A percentile compares a stretch with the other conserved stretches of the same genome.
These are phyloP conservation scores for Eupithecia subfuscata DNA, from an alignment of 2,888 invertebrate genomes.

Conservation along the genomic window DNA sequence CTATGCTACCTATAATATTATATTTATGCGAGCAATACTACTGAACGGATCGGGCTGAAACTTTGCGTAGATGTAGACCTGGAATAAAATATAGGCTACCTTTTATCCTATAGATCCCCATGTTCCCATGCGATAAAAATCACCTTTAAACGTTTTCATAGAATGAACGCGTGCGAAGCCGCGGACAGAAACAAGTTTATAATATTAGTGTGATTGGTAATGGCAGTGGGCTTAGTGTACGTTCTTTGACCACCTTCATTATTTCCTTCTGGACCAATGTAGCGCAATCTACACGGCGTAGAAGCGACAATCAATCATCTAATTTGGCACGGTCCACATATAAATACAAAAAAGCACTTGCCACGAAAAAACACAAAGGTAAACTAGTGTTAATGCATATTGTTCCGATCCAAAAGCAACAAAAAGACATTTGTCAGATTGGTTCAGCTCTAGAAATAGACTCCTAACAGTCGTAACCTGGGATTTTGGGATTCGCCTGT, in stretches of 20 bases:
- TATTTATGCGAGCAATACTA: no score
- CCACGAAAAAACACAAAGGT: slow-evolving; percentile 23
- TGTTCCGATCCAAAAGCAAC: slow-evolving; percentile 61
- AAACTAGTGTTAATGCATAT: slow-evolving; percentile 36
- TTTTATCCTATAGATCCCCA: no score
- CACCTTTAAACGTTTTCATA: no score
- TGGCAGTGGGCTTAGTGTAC: no score
- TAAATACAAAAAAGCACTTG: slow-evolving; percentile 6
- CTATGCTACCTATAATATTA: no score
- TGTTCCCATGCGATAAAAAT: no score
- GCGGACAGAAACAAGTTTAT: no score
- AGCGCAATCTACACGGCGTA: neutral
- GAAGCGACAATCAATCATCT: neutral
- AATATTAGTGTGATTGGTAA: no score
- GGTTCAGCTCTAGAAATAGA: slow-evolving; percentile 57
- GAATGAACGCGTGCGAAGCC: no score
- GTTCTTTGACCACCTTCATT: neutral
- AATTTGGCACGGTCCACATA: neutral
- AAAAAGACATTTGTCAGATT: slow-evolving; percentile 55
- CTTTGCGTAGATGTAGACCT: no score
- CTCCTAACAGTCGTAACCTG: slow-evolving; percentile 33
- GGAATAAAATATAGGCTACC: no score
- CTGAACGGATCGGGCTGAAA: no score
- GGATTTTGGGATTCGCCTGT: slow-evolving; percentile 31
- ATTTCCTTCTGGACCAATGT: neutral